Percentiles rank a stretch among this genome's conserved stretches.
phyloP scores from a whole-genome alignment of 2,113 vertebrate genomes.

The Leucopternis melanops region DNA sequence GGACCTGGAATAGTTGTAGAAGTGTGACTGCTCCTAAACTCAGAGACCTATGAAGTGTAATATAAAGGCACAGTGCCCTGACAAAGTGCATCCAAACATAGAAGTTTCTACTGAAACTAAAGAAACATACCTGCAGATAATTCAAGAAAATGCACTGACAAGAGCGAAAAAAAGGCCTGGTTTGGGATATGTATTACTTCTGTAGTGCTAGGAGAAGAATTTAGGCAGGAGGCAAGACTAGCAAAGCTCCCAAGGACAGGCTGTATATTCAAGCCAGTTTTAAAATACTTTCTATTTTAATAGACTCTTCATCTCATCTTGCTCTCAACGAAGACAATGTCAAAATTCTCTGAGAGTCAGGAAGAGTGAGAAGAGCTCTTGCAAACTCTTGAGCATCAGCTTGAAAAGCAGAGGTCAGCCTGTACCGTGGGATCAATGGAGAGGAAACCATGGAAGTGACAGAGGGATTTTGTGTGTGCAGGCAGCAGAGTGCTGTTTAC shows the following conservation, averaged over 20 bases:
- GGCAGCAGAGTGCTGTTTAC: not conserved
- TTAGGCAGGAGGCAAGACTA: not conserved
- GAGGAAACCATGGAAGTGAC: not conserved
- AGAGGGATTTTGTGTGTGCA: not conserved
- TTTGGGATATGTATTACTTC: not conserved
- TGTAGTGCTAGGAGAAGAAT: not conserved
- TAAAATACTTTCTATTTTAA: not conserved
- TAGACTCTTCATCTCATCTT: not conserved
- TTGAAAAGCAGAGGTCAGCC: not conserved
- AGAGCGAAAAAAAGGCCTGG: accelerated
- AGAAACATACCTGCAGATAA: not conserved
- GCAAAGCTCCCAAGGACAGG: not conserved
- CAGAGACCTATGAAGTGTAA: not conserved
- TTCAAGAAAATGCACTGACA: not conserved
- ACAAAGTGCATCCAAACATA: not conserved
- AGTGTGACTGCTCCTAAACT: not conserved
- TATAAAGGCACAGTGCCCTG: not conserved
- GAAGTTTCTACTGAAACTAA: not conserved
- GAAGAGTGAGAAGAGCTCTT: not conserved
- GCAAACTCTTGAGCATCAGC: not conserved
- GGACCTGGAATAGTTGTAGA: not conserved
- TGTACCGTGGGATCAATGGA: not conserved
- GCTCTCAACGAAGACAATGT: not conserved
- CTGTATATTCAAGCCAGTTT: not conserved
- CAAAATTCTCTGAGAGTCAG: not conserved